These are phyloP conservation scores for Octonoba sinensis DNA, from an alignment of 2,888 invertebrate genomes.

Conservation along the genomic window DNA sequence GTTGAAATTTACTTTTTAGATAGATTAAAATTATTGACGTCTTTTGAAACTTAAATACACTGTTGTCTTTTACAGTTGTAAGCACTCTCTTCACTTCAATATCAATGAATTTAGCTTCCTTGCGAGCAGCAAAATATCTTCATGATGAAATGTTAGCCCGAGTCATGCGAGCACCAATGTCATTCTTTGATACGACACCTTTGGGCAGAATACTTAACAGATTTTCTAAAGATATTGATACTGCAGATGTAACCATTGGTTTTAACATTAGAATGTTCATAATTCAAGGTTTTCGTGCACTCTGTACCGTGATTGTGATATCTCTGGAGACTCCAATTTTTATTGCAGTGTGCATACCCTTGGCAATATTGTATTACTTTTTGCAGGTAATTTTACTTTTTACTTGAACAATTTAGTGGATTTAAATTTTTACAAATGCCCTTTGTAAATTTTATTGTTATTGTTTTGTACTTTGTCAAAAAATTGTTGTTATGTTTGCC, in stretches of 20 bases:
- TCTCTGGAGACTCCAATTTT: constrained; percentile 70
- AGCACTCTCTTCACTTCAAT: constrained; percentile 28
- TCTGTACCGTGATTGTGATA: constrained; percentile 67
- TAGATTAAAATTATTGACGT: too few relatives aligned
- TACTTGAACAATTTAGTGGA: not conserved
- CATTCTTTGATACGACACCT: constrained; percentile 67
- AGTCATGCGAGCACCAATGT: constrained; percentile 71
- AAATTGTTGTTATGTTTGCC: too few relatives aligned
- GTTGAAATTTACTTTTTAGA: too few relatives aligned
- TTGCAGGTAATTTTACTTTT: constrained; percentile 68
- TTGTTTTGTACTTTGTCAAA: too few relatives aligned
- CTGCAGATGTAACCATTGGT: constrained; percentile 67
- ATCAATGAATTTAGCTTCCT: constrained; percentile 72
- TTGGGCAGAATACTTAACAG: constrained; percentile 66
- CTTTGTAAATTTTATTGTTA: too few relatives aligned
- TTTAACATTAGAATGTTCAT: constrained; percentile 66
- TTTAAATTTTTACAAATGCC: too few relatives aligned
- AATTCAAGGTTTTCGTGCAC: constrained; percentile 62
- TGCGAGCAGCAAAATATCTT: constrained; percentile 74
- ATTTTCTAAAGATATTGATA: constrained; percentile 67
- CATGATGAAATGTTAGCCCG: constrained; percentile 68
- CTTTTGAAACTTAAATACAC: too few relatives aligned
- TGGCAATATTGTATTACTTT: constrained; percentile 69
- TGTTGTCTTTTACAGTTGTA: constrained; percentile 29
- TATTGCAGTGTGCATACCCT: constrained; percentile 69